Base-by-base conservation (phyloP, 2,888 invertebrate species). In the Drosophila paucipuncta region DNA sequence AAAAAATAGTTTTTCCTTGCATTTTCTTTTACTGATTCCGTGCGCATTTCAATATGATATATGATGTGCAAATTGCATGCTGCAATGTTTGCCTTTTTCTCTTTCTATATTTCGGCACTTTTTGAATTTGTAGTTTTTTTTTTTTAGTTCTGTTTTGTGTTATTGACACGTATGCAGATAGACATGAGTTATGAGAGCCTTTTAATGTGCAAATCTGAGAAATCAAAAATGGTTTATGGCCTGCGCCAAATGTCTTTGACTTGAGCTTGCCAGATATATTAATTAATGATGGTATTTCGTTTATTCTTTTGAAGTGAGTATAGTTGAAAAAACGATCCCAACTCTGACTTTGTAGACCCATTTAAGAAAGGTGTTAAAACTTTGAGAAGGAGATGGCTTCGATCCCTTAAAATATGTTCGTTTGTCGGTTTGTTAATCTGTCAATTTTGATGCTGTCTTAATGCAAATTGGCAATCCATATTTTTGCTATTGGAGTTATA, bases 31-130 rank as follows among this genome's bases (percentile, higher is more conserved):
- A 80, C 83, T 75, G 82, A 77, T 74, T 73, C 68, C 68, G 61
- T 77, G 65, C 76, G 73, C 73, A 78, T 80, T 84, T 80, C 86
- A 86, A 84, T 86, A 76, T 89, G 86, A 86, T 86, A 86, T 86
- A 86, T 78, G 86, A 80, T 80, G 80, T 72, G 84, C 86, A 86
- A 86, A 86, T 86, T 86, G 89, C 76, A 80, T 84, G 75, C 86
- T 80, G 76, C 80, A 65, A 73, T 78, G 73, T 73, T 80, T 80
- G 70, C 55, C 73, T 81, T 73, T 82, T 61, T 70, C 66, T 62
- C 18, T 33, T 18, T 28, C n/a, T 30, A 25, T 47, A 25, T 49
- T 49, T 59, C 33, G 13, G 37, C 41, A 43, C 55, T 58, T 31
- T 58, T 52, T 49, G 18, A 49, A 58, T 25, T 54, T 35, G 33